Evolutionary conservation across 2,113 vertebrate genomes (phyloP).

Genomic region (Chunga burmeisteri): DNA sequence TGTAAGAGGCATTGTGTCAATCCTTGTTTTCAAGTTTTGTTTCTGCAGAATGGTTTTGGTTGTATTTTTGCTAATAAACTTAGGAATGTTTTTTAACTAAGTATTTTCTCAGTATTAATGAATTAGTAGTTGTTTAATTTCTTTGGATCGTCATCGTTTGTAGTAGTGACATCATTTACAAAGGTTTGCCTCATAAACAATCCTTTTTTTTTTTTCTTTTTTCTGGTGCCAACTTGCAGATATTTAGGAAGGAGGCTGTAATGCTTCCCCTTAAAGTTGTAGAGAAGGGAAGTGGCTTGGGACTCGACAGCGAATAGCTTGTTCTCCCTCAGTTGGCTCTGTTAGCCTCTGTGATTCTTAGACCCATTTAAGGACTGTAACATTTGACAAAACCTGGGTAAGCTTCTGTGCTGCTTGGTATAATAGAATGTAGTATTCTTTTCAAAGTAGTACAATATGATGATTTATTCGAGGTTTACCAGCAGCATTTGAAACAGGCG

Average conservation of each 20-base stretch:
- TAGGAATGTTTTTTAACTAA: neutral
- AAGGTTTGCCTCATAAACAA: neutral
- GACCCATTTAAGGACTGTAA: neutral
- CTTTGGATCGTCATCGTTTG: neutral
- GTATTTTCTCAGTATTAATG: neutral
- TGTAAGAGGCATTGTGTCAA: neutral
- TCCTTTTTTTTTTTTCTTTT: neutral
- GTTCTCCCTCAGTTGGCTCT: neutral
- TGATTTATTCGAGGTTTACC: neutral
- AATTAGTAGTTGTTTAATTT: neutral
- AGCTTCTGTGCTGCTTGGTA: neutral
- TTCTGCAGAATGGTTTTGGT: neutral
- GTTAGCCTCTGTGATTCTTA: neutral
- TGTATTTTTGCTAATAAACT: neutral
- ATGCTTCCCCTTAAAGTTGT: neutral
- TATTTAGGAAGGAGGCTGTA: neutral
- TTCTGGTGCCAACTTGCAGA: neutral
- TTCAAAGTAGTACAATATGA: accelerated
- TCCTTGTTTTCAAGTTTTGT: neutral
- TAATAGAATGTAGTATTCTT: neutral
- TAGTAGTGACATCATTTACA: neutral
- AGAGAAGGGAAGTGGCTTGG: neutral
- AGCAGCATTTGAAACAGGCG: accelerated
- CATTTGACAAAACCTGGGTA: neutral
- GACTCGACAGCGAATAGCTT: neutral